Percentiles rank a stretch among this genome's conserved stretches.
Conservation (phyloP, 2,113 vertebrate genomes). For the Nesogale talazaci region DNA sequence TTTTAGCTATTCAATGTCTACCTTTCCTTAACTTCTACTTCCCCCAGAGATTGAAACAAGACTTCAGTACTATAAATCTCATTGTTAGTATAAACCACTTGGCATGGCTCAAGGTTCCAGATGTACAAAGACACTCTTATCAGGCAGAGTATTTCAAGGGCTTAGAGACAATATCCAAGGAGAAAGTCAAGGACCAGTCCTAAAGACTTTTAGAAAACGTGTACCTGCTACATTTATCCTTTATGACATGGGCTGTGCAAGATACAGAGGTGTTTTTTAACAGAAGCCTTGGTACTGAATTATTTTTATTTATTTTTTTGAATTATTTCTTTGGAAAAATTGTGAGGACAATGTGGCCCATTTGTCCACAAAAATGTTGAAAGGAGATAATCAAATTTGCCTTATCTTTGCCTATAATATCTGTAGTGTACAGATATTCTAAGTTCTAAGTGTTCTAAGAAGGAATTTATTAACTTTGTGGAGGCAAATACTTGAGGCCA, state of each 20-base stretch:
- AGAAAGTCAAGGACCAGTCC: not conserved
- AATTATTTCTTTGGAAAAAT: slow-evolving; percentile 13
- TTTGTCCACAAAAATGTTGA: slow-evolving; percentile 17
- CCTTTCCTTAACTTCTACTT: not conserved
- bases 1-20: not conserved
- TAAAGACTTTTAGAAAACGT: not conserved
- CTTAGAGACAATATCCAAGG: not conserved
- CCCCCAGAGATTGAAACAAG: not conserved
- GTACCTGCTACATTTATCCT: not conserved
- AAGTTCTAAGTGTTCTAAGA: not conserved
- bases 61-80: not conserved
- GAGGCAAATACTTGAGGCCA: not conserved
- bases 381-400: not conserved
- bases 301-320: too few species aligned
- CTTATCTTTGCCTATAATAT: not conserved
- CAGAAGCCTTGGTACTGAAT: not conserved
- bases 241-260: not conserved
- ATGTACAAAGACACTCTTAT: not conserved
- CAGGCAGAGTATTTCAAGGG: not conserved
- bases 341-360: not conserved
- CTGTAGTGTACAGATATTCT: not conserved
- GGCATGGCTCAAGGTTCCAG: not conserved
- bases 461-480: not conserved
- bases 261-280: slow-evolving; percentile 14
- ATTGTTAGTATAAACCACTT: not conserved